These are phyloP conservation scores for Noctua comes DNA, from an alignment of 2,888 invertebrate genomes.

Conservation along the genomic window DNA sequence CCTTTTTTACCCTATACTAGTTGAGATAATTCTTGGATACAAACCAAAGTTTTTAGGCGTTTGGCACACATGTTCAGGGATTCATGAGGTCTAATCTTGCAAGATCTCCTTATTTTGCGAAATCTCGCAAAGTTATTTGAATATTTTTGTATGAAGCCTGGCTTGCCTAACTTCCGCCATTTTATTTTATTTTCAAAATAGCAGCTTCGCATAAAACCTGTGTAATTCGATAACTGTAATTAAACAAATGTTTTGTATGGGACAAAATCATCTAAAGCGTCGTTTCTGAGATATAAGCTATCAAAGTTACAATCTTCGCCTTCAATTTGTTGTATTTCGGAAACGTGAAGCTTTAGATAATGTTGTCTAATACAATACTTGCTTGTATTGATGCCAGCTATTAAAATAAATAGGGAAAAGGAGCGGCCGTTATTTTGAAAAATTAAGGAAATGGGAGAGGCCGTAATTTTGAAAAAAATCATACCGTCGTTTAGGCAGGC, in stretches of 20 bases:
- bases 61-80: background rate
- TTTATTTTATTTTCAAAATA: background rate
- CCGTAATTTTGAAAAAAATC: too few species aligned
- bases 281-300: too few species aligned
- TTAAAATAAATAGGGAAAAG: too few species aligned
- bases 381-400: too few species aligned
- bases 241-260: background rate
- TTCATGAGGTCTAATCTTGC: background rate
- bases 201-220: background rate
- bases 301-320: too few species aligned
- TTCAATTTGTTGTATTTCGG: too few species aligned
- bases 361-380: too few species aligned
- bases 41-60: background rate
- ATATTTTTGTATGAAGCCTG: background rate
- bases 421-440: too few species aligned
- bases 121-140: background rate
- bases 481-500: too few species aligned
- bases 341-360: too few species aligned
- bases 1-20: background rate
- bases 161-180: background rate
- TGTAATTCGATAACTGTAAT: background rate
- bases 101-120: background rate
- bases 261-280: background rate
- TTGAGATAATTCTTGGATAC: constrained; percentile 1
- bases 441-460: too few species aligned